Evolutionary conservation across 2,797 vertebrate genomes (phyloP), one percentile per base, ranked within the genome.

Genomic region (Rhinichthys osculus): DNA sequence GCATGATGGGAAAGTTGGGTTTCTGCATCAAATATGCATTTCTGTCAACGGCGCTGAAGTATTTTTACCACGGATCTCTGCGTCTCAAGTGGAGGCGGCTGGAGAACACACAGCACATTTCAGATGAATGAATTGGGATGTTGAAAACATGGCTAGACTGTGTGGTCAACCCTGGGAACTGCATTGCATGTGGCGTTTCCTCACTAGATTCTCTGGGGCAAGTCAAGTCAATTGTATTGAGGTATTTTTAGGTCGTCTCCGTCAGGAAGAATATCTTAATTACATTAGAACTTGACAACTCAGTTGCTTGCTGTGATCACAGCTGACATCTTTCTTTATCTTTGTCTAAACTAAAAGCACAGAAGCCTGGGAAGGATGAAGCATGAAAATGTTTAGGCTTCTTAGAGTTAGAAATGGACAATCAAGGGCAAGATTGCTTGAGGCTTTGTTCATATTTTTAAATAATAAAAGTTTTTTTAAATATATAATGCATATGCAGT

Each of bases 261-360:
- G 81, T 89, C 82, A 87, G 81, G 80, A 78, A 44, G 86, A 82
- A 83, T 79, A 81, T 85, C 86, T 86, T 89, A 89, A 89, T 89
- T 79, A 87, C 84, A 82, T 89, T 88, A 86, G 52, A 85, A 89
- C 82, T 84, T 86, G 88, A 89, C 82, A 82, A 88, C 82, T 94
- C 94, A 94, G 95, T 96, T 94, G 95, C 92, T 87, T 90, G 91
- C 89, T 92, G 88, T 92, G 91, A 92, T 94, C 93, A 92, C 92
- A 88, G 91, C 86, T 90, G 90, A 90, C 89, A 90, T 89, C 92
- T 72, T 83, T 90, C 93, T 85, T 83, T 72, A 87, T 83, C 88
- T 87, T 67, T 73, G 33, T 14, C 64, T 69, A 52, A 69, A 72
- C 77, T 81, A 81, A 87, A 81, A 85, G 66, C 67, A 67, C 66